Percentiles rank a stretch among this genome's conserved stretches.
phyloP scores from a whole-genome alignment of 2,888 invertebrate genomes.

The Antitype chi region DNA sequence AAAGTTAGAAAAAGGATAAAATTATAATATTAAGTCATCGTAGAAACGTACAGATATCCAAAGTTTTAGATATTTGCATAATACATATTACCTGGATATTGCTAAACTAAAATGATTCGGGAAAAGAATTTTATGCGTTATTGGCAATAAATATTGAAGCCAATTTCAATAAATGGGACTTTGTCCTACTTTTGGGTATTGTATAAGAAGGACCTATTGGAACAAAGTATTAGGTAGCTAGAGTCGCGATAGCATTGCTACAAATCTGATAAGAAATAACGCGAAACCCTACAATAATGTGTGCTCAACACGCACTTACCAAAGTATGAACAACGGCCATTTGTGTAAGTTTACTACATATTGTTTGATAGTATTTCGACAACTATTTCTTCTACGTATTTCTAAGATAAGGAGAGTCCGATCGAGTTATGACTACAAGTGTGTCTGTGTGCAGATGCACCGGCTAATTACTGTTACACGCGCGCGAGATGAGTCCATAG shows the following conservation, averaged over 20 bases:
- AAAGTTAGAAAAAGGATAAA: not conserved
- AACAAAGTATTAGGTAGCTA: slow-evolving; percentile 3
- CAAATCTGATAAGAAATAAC: slow-evolving; percentile 46
- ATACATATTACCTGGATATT: not conserved
- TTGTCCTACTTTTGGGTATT: slow-evolving; percentile 24
- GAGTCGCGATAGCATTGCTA: slow-evolving; percentile 8
- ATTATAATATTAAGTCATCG: not conserved
- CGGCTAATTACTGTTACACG: slow-evolving; percentile 60
- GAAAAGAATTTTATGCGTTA: slow-evolving; percentile 8
- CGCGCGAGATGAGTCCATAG: slow-evolving; percentile 57
- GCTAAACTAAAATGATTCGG: not conserved
- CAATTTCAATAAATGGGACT: slow-evolving; percentile 24
- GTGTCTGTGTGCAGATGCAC: slow-evolving; percentile 17
- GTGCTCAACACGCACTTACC: slow-evolving; percentile 37
- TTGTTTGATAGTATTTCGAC: slow-evolving; percentile 1
- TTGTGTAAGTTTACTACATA: slow-evolving; percentile 13
- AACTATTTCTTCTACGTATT: not conserved
- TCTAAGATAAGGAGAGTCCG: not conserved
- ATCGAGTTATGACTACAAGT: slow-evolving; percentile 6
- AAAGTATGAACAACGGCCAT: not conserved
- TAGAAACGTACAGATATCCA: not conserved
- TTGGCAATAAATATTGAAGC: slow-evolving; percentile 25
- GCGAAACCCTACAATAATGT: slow-evolving; percentile 32
- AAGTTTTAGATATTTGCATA: not conserved
- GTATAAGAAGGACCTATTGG: slow-evolving; percentile 7